phyloP scores from a whole-genome alignment of 2,113 vertebrate species.

The Etheostoma cragini region DNA sequence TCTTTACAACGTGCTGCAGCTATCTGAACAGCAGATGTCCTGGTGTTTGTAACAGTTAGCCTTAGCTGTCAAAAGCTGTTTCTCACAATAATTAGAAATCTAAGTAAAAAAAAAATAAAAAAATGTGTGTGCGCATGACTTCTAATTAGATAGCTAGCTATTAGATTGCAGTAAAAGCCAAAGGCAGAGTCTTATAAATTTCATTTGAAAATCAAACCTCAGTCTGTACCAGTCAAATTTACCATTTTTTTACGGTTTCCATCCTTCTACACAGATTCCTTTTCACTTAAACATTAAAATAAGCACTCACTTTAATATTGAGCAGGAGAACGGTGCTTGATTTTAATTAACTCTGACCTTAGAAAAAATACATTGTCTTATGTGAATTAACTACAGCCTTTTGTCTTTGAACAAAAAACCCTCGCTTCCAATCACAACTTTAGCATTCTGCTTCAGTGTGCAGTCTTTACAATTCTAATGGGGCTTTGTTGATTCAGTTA shows the following conservation, averaged over 20 bases:
- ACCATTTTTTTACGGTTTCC: background rate
- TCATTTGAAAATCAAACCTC: conserved; percentile 22
- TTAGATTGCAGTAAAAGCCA: conserved; percentile 30
- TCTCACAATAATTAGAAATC: conserved; percentile 61
- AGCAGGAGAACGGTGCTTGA: conserved; percentile 23
- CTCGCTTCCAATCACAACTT: conserved; percentile 4
- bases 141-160: conserved; percentile 41
- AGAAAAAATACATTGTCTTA: background rate
- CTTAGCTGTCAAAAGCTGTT: conserved; percentile 64
- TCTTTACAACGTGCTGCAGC: conserved; percentile 43
- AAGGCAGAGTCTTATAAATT: conserved; percentile 19
- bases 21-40: conserved; percentile 67
- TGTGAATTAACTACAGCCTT: conserved; percentile 22
- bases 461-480: conserved; percentile 41
- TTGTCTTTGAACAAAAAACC: conserved; percentile 12
- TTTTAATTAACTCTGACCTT: conserved; percentile 53
- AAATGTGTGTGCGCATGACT: conserved; percentile 9
- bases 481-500: conserved; percentile 46
- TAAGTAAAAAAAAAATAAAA: background rate
- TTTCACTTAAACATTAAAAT: conserved; percentile 24
- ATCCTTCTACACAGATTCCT: background rate
- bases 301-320: conserved; percentile 16
- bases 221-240: background rate
- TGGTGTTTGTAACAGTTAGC: conserved; percentile 50
- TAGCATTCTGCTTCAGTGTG: conserved; percentile 41